phyloP scores from a whole-genome alignment of 92 coral and sea anemone species.

The Phenganax stokvisi region DNA sequence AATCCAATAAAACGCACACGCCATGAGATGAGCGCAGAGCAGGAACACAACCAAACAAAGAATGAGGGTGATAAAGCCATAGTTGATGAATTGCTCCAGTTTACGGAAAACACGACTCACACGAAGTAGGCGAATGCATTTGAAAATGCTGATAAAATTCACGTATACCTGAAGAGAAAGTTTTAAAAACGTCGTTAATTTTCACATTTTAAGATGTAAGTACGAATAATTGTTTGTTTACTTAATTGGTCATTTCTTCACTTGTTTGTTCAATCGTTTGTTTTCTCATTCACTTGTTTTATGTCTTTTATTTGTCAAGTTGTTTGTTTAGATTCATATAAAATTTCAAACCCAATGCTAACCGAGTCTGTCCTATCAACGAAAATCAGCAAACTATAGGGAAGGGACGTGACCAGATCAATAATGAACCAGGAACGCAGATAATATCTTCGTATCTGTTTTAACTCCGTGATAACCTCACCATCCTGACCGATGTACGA shows the following conservation, averaged over 20 bases:
- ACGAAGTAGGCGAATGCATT: conserved; percentile 82
- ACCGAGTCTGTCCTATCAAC: conserved; percentile 62
- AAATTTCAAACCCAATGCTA: conserved; percentile 21
- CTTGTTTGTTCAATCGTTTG: background rate
- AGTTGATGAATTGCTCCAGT: conserved; percentile 87
- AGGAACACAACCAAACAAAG: conserved; percentile 77
- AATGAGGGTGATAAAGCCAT: conserved; percentile 88
- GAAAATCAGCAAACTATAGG: conserved; percentile 70
- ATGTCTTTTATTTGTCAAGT: background rate
- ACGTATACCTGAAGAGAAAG: conserved; percentile 51
- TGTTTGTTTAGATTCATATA: background rate
- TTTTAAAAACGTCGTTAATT: background rate
- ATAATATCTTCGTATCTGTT: conserved; percentile 67
- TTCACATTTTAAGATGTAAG: background rate
- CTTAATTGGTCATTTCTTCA: background rate
- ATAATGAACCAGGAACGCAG: conserved; percentile 78
- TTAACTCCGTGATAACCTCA: conserved; percentile 69
- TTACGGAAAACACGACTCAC: conserved; percentile 90
- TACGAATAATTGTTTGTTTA: background rate
- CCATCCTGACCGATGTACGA: conserved; percentile 84
- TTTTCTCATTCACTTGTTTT: background rate
- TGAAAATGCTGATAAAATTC: conserved; percentile 75
- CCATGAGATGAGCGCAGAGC: conserved; percentile 93
- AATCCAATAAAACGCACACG: conserved; percentile 78
- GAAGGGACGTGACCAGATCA: conserved; percentile 86